A percentile compares a stretch with the other conserved stretches of the same genome.
Evolutionary conservation across 2,888 invertebrate species (phyloP).

Genomic region (Eurois occulta): DNA sequence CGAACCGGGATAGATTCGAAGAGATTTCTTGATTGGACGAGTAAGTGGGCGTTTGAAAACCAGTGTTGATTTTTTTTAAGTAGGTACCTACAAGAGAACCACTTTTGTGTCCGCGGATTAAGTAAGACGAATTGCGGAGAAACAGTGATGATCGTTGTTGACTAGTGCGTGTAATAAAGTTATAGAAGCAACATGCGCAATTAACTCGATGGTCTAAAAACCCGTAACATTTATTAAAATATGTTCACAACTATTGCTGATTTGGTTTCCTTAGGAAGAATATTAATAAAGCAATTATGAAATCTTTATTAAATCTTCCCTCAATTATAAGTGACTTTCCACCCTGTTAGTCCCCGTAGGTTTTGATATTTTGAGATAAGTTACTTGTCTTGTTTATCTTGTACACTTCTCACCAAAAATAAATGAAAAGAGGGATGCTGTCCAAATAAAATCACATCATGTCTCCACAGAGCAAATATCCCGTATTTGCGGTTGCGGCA

Average conservation of each 20-base stretch:
- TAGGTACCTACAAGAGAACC: constrained; percentile 21
- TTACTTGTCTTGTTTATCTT: not conserved
- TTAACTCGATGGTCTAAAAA: constrained; percentile 47
- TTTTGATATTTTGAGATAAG: not conserved
- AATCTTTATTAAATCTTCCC: not conserved
- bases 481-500: constrained; percentile 63
- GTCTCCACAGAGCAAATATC: constrained; percentile 49
- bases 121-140: constrained; percentile 54
- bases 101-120: constrained; percentile 46
- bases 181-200: constrained; percentile 37
- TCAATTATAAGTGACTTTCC: not conserved
- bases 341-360: not conserved
- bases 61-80: constrained; percentile 46
- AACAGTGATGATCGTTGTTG: constrained; percentile 38
- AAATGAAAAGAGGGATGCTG: not conserved
- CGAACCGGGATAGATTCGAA: constrained; percentile 66
- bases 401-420: not conserved
- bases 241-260: not conserved
- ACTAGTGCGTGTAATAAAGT: constrained; percentile 31
- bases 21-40: constrained; percentile 61
- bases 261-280: not conserved
- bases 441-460: constrained; percentile 44
- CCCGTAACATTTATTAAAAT: constrained; percentile 19
- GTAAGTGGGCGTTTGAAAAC: constrained; percentile 54
- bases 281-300: not conserved